phyloP scores from a whole-genome alignment of 2,113 vertebrate species.

The Anhinga anhinga region DNA sequence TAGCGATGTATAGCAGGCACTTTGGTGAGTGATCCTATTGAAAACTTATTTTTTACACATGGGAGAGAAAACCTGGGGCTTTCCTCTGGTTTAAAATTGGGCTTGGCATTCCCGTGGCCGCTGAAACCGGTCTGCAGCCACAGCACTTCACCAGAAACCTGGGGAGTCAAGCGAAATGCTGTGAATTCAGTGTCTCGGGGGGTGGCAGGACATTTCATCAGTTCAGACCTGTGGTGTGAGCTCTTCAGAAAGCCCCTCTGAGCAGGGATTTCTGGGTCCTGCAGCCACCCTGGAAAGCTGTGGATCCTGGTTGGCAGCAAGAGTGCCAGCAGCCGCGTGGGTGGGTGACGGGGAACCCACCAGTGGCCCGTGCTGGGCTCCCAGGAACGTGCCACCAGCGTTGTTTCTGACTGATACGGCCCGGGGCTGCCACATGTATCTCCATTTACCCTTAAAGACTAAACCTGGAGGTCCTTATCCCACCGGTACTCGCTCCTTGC shows the following conservation, averaged over 20 bases:
- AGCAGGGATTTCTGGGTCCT: neutral
- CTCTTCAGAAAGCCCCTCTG: neutral
- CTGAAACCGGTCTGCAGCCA: neutral
- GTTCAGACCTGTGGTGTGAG: neutral
- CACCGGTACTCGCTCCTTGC: neutral
- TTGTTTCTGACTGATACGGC: neutral
- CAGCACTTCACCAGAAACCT: neutral
- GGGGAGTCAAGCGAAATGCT: rapidly evolving
- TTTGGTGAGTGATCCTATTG: neutral
- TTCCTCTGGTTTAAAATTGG: neutral
- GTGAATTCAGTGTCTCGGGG: rapidly evolving
- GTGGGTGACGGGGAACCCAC: neutral
- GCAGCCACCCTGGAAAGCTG: neutral
- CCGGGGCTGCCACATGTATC: neutral
- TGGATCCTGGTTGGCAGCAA: neutral
- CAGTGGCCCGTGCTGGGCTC: neutral
- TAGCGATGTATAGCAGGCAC: neutral
- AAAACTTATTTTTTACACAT: neutral
- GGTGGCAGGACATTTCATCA: neutral
- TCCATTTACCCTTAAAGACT: neutral
- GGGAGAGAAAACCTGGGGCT: neutral
- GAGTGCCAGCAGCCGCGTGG: rapidly evolving
- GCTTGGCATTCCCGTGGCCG: neutral
- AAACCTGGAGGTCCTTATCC: neutral
- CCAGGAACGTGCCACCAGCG: neutral